Percentiles rank a stretch among this genome's conserved stretches.
Conservation (phyloP, 2,888 invertebrate species). For the Mermis nigrescens region DNA sequence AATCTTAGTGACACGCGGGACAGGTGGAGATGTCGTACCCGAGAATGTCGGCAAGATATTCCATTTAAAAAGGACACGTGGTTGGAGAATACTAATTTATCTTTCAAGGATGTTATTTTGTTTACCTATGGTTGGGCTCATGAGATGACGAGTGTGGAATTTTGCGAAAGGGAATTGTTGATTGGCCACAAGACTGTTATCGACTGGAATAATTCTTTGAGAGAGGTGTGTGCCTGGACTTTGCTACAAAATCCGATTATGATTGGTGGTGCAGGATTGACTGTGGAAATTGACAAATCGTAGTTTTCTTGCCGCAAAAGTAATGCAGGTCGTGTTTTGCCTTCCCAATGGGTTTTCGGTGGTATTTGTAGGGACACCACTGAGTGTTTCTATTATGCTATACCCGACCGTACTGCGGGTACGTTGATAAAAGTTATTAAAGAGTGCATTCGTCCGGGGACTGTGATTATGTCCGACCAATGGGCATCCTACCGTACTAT, state of each 20-base stretch:
- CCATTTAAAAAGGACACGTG: no score
- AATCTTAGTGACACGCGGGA: no score
- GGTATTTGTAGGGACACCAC: slow-evolving; percentile 11
- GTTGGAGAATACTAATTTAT: no score
- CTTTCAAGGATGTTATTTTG: no score
- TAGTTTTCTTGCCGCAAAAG: slow-evolving; percentile 8
- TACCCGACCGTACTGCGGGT: slow-evolving; percentile 8
- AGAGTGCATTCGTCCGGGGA: slow-evolving; percentile 16
- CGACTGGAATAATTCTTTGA: neutral
- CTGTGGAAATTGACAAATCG: neutral
- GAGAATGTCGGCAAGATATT: no score
- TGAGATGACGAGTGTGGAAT: no score
- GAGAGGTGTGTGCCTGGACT: neutral
- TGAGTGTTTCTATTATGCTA: slow-evolving; percentile 9
- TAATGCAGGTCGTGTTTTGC: slow-evolving; percentile 11
- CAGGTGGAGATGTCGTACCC: no score
- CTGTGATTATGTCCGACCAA: slow-evolving; percentile 13
- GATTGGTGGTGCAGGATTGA: neutral
- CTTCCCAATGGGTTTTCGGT: slow-evolving; percentile 13
- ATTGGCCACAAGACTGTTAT: no score
- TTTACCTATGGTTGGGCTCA: no score
- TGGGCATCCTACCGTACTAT: no score
- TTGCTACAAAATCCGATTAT: neutral
- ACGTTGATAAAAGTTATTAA: slow-evolving; percentile 14
- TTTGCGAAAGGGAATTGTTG: no score